These are phyloP conservation scores for Sinocyclocheilus anophthalmus DNA, from an alignment of 2,113 vertebrate genomes.

Conservation along the genomic window DNA sequence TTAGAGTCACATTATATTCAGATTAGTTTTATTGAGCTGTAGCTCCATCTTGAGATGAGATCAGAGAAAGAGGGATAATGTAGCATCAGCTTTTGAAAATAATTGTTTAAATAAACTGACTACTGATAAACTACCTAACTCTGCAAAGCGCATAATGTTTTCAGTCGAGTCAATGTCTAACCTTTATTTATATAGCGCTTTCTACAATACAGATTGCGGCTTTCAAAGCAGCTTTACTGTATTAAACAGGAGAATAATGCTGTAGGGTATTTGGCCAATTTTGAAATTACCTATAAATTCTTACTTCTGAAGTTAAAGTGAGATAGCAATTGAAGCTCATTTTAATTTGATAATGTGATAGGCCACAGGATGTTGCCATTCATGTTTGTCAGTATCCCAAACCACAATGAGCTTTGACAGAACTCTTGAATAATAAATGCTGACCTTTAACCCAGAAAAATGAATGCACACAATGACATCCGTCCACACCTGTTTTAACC, in stretches of 20 bases:
- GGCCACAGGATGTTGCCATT: too few relatives aligned
- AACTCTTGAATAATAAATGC: background rate
- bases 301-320: background rate
- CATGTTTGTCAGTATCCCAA: background rate
- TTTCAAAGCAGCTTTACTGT: background rate
- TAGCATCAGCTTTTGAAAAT: background rate
- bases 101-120: background rate
- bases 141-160: background rate
- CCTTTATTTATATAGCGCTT: background rate
- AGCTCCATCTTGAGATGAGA: constrained; percentile 33
- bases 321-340: background rate
- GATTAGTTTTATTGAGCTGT: constrained; percentile 12
- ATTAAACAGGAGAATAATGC: background rate
- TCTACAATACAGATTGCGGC: background rate
- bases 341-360: background rate
- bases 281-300: background rate
- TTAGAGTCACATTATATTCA: constrained; percentile 12
- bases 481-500: background rate
- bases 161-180: background rate
- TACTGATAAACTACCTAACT: background rate
- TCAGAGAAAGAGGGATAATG: background rate
- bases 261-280: background rate
- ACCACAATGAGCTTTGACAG: constrained; percentile 4
- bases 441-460: constrained; percentile 16
- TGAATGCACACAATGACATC: background rate